phyloP scores from a whole-genome alignment of 2,888 invertebrate genomes.

The Chymomyza fuscimana region DNA sequence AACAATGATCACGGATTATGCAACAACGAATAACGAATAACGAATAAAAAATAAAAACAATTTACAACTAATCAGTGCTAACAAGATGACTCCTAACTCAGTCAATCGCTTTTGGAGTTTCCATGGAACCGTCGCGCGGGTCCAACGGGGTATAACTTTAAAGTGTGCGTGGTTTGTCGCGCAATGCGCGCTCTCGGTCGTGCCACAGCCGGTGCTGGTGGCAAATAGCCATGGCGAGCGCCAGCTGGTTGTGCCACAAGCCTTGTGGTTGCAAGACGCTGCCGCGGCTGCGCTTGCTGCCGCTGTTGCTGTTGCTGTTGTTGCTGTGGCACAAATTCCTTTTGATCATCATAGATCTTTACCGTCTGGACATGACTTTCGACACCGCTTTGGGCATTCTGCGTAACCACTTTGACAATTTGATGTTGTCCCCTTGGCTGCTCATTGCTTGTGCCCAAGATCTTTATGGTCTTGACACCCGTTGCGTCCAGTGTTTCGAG shows the following conservation, averaged over 20 bases:
- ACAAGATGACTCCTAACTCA: background rate
- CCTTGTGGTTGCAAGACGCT: background rate
- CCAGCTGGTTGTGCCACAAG: slow-evolving; percentile 1
- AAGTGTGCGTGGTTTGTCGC: slow-evolving; percentile 24
- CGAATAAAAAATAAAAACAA: slow-evolving; percentile 37
- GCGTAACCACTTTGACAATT: slow-evolving; percentile 67
- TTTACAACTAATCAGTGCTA: slow-evolving; percentile 68
- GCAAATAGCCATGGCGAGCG: slow-evolving; percentile 44
- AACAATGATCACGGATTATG: background rate
- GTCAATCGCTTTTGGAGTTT: background rate
- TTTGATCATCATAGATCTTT: slow-evolving; percentile 70
- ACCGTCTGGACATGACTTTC: slow-evolving; percentile 70
- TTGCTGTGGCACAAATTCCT: slow-evolving; percentile 34
- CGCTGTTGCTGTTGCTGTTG: slow-evolving; percentile 38
- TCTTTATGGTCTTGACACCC: slow-evolving; percentile 76
- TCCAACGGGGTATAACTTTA: slow-evolving; percentile 4
- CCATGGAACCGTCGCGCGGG: background rate
- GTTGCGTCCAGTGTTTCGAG: slow-evolving; percentile 67
- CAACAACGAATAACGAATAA: slow-evolving; percentile 19
- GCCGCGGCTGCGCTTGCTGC: background rate
- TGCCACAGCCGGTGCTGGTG: slow-evolving; percentile 41
- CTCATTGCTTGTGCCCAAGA: slow-evolving; percentile 69
- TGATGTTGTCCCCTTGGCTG: slow-evolving; percentile 71
- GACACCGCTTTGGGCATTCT: slow-evolving; percentile 47
- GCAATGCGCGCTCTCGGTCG: slow-evolving; percentile 50